These are phyloP conservation scores for Phalacrocorax pelagicus DNA, from an alignment of 2,113 vertebrate genomes.

Conservation along the genomic window DNA sequence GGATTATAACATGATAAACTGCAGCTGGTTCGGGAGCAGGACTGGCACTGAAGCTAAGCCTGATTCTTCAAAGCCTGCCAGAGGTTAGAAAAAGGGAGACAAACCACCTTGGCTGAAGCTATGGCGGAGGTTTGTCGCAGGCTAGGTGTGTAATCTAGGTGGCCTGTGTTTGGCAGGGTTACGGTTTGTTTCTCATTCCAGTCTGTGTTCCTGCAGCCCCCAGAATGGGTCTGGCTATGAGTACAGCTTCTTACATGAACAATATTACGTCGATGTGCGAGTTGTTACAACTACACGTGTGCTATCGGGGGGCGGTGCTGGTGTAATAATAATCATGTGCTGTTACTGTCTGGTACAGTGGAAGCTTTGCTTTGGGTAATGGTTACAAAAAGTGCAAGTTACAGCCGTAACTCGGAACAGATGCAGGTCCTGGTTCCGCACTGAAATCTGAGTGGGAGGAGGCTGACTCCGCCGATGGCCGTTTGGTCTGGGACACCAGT, in stretches of 20 bases:
- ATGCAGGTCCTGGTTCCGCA: neutral
- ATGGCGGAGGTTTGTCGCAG: neutral
- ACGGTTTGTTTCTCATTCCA: neutral
- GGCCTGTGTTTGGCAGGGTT: neutral
- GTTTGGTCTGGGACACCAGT: neutral
- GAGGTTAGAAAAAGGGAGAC: neutral
- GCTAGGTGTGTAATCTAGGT: neutral
- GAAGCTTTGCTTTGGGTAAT: neutral
- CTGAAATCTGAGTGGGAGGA: neutral
- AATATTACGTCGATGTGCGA: fast-evolving
- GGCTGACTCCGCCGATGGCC: neutral
- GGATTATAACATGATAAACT: neutral
- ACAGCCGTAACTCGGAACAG: neutral
- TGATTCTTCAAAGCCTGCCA: neutral
- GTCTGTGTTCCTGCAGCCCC: neutral
- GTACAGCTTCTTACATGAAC: fast-evolving
- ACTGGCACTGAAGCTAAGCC: neutral
- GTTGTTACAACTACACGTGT: fast-evolving
- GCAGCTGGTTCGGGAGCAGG: neutral
- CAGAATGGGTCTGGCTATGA: neutral
- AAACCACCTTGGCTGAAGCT: neutral
- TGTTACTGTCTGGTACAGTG: neutral
- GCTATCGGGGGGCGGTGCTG: fast-evolving
- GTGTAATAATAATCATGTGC: neutral
- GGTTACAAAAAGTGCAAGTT: neutral